Conservation (phyloP, 2,888 invertebrate genomes). For the Muschampia plurimacula region DNA sequence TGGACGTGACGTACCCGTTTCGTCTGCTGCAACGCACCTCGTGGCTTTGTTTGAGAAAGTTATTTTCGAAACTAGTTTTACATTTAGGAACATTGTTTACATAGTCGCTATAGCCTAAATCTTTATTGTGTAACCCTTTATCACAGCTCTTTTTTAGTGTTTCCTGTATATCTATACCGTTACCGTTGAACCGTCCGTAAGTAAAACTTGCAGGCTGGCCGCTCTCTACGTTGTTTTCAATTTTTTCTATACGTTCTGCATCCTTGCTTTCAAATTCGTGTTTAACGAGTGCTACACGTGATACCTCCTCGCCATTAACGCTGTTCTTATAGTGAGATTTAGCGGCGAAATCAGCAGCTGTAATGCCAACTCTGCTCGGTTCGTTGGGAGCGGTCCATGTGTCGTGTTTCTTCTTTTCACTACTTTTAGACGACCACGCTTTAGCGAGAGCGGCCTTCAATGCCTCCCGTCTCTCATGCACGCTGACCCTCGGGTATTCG, state of each 20-base stretch:
- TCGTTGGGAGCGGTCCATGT: constrained; percentile 77
- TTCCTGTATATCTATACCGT: constrained; percentile 78
- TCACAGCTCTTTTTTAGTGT: constrained; percentile 83
- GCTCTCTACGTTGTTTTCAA: constrained; percentile 65
- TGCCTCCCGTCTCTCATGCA: constrained; percentile 82
- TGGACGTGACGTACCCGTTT: constrained; percentile 79
- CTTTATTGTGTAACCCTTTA: constrained; percentile 82
- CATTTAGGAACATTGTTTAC: constrained; percentile 84
- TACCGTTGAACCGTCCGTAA: constrained; percentile 72
- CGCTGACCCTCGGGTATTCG: constrained; percentile 86
- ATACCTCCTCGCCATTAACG: constrained; percentile 65
- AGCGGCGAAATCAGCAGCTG: constrained; percentile 68
- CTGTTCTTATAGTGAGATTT: constrained; percentile 65
- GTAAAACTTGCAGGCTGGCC: constrained; percentile 71
- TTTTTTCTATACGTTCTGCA: constrained; percentile 65
- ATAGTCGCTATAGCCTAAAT: constrained; percentile 78
- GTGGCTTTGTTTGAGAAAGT: constrained; percentile 78
- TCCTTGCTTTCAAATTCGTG: constrained; percentile 80
- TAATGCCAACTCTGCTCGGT: constrained; percentile 69
- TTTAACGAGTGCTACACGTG: constrained; percentile 75
- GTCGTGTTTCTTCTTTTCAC: constrained; percentile 77
- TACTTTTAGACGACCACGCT: constrained; percentile 79
- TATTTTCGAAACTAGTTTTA: constrained; percentile 83
- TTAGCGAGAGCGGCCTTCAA: constrained; percentile 82
- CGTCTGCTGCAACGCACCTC: constrained; percentile 79